phyloP scores from a whole-genome alignment of 2,113 vertebrate species.

The Scatophagus argus region DNA sequence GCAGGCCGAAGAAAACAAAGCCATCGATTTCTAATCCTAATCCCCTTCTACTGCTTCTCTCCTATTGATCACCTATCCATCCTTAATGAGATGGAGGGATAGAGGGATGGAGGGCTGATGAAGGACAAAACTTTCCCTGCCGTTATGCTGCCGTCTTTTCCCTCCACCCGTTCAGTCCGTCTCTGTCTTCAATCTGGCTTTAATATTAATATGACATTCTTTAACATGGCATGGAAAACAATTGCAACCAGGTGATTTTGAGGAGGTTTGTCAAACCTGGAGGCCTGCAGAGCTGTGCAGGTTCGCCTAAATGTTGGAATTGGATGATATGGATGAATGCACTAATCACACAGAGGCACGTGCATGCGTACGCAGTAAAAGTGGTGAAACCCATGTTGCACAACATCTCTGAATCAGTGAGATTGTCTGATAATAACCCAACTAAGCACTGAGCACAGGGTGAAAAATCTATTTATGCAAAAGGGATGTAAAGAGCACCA shows the following conservation, averaged over 20 bases:
- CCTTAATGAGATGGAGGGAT: constrained; percentile 74
- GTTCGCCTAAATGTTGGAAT: constrained; percentile 48
- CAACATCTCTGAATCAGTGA: constrained; percentile 15
- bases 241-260: constrained; percentile 38
- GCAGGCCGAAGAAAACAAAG: constrained; percentile 78
- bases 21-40: constrained; percentile 85
- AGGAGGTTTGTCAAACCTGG: constrained; percentile 50
- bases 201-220: constrained; percentile 9
- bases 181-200: constrained; percentile 39
- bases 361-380: constrained; percentile 13
- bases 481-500: not conserved
- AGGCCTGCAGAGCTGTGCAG: constrained; percentile 16
- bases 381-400: constrained; percentile 4
- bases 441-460: not conserved
- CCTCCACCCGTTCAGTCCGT: constrained; percentile 17
- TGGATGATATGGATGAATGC: constrained; percentile 55
- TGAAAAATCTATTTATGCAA: not conserved
- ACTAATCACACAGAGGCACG: constrained; percentile 29
- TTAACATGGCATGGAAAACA: constrained; percentile 33
- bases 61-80: constrained; percentile 80
- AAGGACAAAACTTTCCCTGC: constrained; percentile 74
- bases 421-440: constrained; percentile 19
- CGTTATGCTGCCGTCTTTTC: constrained; percentile 1
- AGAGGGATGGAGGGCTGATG: constrained; percentile 70
- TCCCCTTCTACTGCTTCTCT: constrained; percentile 75